Percentiles rank a stretch among this genome's conserved stretches.
phyloP scores from a whole-genome alignment of 2,113 vertebrate genomes.

The Ascaphus truei region DNA sequence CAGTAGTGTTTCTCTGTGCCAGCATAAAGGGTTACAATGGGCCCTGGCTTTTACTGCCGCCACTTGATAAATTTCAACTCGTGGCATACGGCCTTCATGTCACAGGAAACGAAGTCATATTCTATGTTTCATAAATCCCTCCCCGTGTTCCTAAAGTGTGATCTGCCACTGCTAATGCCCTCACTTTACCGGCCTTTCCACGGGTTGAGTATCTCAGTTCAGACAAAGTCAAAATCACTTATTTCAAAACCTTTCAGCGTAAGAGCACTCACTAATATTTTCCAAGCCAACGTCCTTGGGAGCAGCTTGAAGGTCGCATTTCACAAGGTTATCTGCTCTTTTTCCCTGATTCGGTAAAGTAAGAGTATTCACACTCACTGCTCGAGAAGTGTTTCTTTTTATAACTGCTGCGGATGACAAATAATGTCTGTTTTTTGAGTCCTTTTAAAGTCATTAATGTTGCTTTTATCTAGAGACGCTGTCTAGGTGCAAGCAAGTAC shows the following conservation, averaged over 20 bases:
- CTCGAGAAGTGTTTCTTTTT: slow-evolving; percentile 79
- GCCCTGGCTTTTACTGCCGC: too few species aligned
- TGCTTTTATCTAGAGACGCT: slow-evolving; percentile 53
- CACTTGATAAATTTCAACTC: too few species aligned
- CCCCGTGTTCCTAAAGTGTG: too few species aligned
- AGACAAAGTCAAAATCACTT: neutral
- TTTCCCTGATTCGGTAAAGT: slow-evolving; percentile 74
- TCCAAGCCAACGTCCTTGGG: slow-evolving; percentile 14
- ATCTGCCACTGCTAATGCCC: too few species aligned
- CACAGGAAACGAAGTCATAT: too few species aligned
- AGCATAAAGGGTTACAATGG: too few species aligned
- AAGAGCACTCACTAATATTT: neutral
- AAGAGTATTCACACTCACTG: slow-evolving; percentile 70
- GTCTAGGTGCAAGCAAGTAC: slow-evolving; percentile 48
- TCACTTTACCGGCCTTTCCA: too few species aligned
- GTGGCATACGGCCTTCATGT: too few species aligned
- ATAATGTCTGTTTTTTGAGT: slow-evolving; percentile 64
- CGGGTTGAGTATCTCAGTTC: too few species aligned
- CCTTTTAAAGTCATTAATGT: slow-evolving; percentile 58
- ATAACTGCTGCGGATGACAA: slow-evolving; percentile 68
- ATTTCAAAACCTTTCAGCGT: neutral
- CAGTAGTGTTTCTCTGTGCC: too few species aligned
- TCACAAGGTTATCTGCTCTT: slow-evolving; percentile 74
- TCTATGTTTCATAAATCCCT: too few species aligned
- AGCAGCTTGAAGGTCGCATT: slow-evolving; percentile 61